Evolutionary conservation across 2,113 vertebrate species (phyloP), one percentile per base, ranked within the genome.

Genomic region (Ictidomys tridecemlineatus): DNA sequence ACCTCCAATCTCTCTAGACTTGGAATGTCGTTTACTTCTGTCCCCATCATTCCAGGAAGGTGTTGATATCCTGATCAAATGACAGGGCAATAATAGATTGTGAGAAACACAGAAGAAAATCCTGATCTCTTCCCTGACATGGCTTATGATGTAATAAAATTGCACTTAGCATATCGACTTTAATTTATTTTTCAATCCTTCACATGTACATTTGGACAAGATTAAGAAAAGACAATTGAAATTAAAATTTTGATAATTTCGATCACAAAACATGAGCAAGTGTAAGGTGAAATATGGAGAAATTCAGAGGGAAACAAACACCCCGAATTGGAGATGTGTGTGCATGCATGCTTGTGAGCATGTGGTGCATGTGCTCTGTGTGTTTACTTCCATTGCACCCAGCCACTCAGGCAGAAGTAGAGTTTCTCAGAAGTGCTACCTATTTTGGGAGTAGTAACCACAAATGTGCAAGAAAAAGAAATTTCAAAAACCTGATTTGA

Each of bases 401-500:
- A 86, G 26, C 12, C 14, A 42, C 73, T 87, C 65, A 48, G 82
- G 39, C 39, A 85, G 39, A 67, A 53, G 12, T 42, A 28, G 12
- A 14, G 6, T 22, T 95, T 95, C 86, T 72, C n/a, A 90, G 48
- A 80, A 63, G 11, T 48, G 9, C 37, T 77, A 79, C 7, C 34
- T 84, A 65, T 2, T 22, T 11, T 17, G 48, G 45, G 37, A 42
- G 24, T 72, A 39, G 89, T 53, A 69, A 56, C 20, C 67, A 72
- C 42, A 93, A 45, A n/a, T 53, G 70, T 6, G 30, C 74, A 94
- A 74, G 14, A 70, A 79, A 18, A 28, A 83, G 22, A 8, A 61
- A 24, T 92, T 96, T 96, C 88, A 87, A 96, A 96, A 85, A 45
- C 67, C 58, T 85, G 22, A 94, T 93, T 95, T 92, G 28, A 92